These are phyloP conservation scores for Chaetogeoica ovagalla DNA, from an alignment of 2,888 invertebrate species.

Conservation along the genomic window DNA sequence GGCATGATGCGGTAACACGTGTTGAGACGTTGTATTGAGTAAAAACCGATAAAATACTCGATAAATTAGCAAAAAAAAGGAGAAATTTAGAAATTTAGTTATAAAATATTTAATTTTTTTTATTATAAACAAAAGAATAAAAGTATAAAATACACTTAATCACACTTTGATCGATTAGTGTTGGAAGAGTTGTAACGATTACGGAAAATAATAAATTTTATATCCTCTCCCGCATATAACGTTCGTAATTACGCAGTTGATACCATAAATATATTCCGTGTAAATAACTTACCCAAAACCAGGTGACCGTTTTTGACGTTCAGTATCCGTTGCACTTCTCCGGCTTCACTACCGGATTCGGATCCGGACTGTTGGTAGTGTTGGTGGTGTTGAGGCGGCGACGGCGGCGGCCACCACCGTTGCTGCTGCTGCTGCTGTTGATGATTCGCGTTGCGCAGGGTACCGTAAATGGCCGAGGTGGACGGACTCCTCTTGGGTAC, in stretches of 20 bases:
- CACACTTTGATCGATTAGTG: too few species aligned
- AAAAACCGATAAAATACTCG: too few species aligned
- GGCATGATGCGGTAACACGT: too few species aligned
- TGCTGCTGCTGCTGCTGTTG: neutral
- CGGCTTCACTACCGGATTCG: slow-evolving; percentile 74
- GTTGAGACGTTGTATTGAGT: too few species aligned
- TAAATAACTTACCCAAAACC: slow-evolving; percentile 6
- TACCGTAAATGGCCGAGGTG: slow-evolving; percentile 53
- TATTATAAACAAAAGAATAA: too few species aligned
- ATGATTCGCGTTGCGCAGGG: slow-evolving; percentile 17
- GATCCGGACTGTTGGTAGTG: slow-evolving; percentile 62
- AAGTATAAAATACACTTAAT: too few species aligned
- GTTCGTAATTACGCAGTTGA: too few species aligned
- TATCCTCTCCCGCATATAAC: too few species aligned
- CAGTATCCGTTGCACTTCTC: slow-evolving; percentile 71
- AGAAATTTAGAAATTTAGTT: too few species aligned
- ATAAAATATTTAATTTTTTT: too few species aligned
- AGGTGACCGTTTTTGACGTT: slow-evolving; percentile 55
- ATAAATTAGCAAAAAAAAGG: too few species aligned
- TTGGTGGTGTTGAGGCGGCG: neutral
- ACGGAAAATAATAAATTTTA: too few species aligned
- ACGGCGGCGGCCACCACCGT: slow-evolving; percentile 1
- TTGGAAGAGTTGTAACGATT: neutral
- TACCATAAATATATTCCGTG: neutral
- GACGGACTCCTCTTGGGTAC: slow-evolving; percentile 53